Percentiles rank a stretch among this genome's conserved stretches.
phyloP scores from a whole-genome alignment of 2,113 vertebrate species.

The Festucalex cinctus region DNA sequence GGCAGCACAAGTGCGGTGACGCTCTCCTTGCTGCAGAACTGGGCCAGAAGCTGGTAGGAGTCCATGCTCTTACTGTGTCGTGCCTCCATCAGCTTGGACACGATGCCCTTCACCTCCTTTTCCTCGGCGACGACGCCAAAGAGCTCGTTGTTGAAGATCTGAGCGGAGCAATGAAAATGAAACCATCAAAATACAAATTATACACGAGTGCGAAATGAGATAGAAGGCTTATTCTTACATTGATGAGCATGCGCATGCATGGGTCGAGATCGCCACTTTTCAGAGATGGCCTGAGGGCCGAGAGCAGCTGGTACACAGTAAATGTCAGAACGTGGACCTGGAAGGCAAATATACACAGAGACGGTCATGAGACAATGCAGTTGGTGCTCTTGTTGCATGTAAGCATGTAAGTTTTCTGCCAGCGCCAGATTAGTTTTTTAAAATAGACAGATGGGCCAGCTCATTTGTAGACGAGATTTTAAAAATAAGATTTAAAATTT shows the following conservation, averaged over 20 bases:
- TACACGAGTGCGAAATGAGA: not conserved
- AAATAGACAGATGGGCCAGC: no score
- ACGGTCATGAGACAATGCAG: not conserved
- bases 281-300: constrained; percentile 74
- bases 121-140: constrained; percentile 90
- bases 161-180: not conserved
- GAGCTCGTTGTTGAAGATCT: constrained; percentile 95
- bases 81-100: constrained; percentile 95
- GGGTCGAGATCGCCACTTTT: constrained; percentile 85
- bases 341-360: not conserved
- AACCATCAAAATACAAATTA: not conserved
- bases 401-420: no score
- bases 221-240: constrained; percentile 64
- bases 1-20: constrained; percentile 87
- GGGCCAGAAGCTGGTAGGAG: constrained; percentile 90
- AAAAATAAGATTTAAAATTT: no score
- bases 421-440: no score
- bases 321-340: constrained; percentile 95
- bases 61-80: constrained; percentile 93
- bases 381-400: not conserved
- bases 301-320: constrained; percentile 86
- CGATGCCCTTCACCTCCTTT: constrained; percentile 92
- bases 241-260: constrained; percentile 83
- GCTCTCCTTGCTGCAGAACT: constrained; percentile 83
- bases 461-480: no score